Evolutionary conservation across 2,113 vertebrate genomes (phyloP).

Genomic region (Cheirogaleus medius): DNA sequence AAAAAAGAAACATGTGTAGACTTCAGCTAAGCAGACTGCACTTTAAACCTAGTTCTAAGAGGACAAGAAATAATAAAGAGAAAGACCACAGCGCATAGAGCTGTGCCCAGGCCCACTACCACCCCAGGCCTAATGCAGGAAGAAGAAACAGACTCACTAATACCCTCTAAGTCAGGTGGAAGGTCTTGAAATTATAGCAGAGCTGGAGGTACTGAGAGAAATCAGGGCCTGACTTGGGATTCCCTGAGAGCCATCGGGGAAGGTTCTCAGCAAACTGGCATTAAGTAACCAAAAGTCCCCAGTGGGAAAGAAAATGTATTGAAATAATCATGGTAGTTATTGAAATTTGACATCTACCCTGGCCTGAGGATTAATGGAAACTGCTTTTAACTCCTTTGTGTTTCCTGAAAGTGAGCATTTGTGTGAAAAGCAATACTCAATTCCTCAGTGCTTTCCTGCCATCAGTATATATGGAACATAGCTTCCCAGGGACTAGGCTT

Average conservation of each 20-base stretch:
- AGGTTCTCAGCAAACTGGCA: not conserved
- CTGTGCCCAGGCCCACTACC: not conserved
- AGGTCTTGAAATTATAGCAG: not conserved
- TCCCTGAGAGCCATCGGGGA: not conserved
- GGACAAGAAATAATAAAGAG: not conserved
- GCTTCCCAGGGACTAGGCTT: not conserved
- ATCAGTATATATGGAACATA: not conserved
- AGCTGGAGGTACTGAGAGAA: not conserved
- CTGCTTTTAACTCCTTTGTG: not conserved
- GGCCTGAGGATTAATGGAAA: not conserved
- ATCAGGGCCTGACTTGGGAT: not conserved
- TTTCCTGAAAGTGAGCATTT: not conserved
- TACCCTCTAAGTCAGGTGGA: not conserved
- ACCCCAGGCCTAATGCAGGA: not conserved
- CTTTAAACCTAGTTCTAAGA: not conserved
- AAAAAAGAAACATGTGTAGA: not conserved
- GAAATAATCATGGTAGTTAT: not conserved
- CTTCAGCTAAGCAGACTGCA: not conserved
- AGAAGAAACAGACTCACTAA: not conserved
- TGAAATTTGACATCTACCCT: not conserved
- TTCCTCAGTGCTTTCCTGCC: not conserved
- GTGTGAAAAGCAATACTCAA: not conserved
- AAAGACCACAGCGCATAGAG: not conserved
- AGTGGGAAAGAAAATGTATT: not conserved
- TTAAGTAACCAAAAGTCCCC: not conserved